Conservation (phyloP, 1,140 invertebrate species). For the Sitophilus oryzae region DNA sequence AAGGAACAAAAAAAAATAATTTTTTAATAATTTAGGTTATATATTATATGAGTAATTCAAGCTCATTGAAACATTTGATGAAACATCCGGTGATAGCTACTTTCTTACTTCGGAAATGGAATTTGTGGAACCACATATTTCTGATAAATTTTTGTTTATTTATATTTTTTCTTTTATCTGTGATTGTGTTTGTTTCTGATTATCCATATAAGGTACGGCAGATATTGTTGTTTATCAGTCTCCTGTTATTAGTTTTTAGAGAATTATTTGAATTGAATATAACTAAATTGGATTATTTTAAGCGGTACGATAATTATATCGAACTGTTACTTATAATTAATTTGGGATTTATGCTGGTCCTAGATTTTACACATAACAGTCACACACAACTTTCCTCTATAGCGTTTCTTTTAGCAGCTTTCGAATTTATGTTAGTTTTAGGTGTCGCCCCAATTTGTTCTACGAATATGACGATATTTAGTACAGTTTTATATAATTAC, state of each 20-base stretch:
- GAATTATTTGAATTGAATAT: not conserved
- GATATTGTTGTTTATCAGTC: not conserved
- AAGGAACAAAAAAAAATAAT: not conserved
- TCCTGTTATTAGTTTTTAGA: not conserved
- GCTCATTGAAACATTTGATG: conserved; percentile 57
- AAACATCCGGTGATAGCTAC: conserved; percentile 74
- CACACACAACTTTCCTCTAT: conserved; percentile 55
- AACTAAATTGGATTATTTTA: too few relatives aligned
- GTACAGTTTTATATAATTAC: conserved; percentile 69
- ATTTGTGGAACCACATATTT: conserved; percentile 62
- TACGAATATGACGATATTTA: conserved; percentile 71
- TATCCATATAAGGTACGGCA: conserved; percentile 42
- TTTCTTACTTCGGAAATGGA: conserved; percentile 75
- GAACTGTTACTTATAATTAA: conserved; percentile 60
- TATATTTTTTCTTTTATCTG: conserved; percentile 61
- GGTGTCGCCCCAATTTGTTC: conserved; percentile 67
- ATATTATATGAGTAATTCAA: conserved; percentile 58
- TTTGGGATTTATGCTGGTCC: conserved; percentile 51
- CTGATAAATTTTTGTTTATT: conserved; percentile 67
- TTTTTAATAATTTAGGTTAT: conserved; percentile 49
- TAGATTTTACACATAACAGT: conserved; percentile 46
- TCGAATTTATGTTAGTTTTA: conserved; percentile 67
- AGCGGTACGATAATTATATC: conserved; percentile 63
- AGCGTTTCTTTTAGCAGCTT: conserved; percentile 39
- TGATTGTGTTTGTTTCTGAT: conserved; percentile 55